A percentile compares a stretch with the other conserved stretches of the same genome.
phyloP scores from a whole-genome alignment of 2,113 vertebrate species.

The Hystrix brachyura region DNA sequence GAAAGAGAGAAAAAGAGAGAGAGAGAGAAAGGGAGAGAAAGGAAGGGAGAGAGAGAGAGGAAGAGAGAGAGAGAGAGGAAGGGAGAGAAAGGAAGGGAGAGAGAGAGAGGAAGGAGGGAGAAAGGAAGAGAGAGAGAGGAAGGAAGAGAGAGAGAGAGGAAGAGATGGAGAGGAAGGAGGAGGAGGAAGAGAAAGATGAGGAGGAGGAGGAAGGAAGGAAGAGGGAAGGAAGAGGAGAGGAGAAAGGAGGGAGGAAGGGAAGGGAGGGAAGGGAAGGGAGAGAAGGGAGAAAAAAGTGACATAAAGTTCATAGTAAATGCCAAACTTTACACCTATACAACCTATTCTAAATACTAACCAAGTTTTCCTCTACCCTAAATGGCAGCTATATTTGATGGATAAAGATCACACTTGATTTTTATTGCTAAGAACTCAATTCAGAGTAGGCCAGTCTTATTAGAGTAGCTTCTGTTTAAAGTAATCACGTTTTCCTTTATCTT shows the following conservation, averaged over 20 bases:
- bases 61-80: not conserved
- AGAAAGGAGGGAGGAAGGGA: no score
- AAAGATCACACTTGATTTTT: not conserved
- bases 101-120: not conserved
- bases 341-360: not conserved
- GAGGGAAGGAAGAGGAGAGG: no score
- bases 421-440: not conserved
- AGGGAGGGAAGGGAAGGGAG: no score
- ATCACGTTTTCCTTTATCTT: constrained; percentile 4
- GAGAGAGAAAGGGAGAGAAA: no score
- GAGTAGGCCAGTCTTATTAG: not conserved
- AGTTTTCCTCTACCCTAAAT: not conserved
- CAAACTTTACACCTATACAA: not conserved
- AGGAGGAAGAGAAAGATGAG: not conserved
- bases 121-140: accelerated
- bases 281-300: not conserved
- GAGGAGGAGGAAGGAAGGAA: no score
- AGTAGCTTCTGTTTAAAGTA: not conserved
- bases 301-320: not conserved
- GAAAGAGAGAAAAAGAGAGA: no score
- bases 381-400: not conserved
- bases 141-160: not conserved
- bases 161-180: not conserved
- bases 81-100: no score
- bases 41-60: no score